Percentiles rank a stretch among this genome's conserved stretches.
These are phyloP conservation scores for Crax fasciolata DNA, from an alignment of 2,797 vertebrate genomes.

Conservation along the genomic window DNA sequence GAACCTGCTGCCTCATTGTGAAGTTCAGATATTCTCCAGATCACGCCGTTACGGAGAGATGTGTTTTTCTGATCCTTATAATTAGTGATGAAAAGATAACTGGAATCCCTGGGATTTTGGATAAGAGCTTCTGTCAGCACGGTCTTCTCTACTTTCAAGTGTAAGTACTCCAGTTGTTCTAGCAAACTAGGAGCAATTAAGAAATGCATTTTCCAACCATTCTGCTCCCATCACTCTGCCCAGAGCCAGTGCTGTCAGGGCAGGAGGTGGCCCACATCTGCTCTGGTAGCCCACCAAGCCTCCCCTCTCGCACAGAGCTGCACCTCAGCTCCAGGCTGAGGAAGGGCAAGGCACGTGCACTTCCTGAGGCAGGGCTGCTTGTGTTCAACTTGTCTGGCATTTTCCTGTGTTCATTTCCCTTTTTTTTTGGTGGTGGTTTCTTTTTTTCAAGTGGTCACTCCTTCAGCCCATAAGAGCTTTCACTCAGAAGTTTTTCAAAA, in stretches of 20 bases:
- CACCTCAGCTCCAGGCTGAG: background rate
- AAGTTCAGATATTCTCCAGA: background rate
- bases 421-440: background rate
- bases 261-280: background rate
- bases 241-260: background rate
- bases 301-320: no score
- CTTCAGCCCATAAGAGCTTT: background rate
- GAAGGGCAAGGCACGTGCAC: background rate
- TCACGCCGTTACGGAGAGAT: background rate
- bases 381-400: accelerated
- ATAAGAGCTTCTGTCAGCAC: background rate
- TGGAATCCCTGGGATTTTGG: background rate
- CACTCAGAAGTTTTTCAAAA: background rate
- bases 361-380: background rate
- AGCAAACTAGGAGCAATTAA: background rate
- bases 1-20: background rate
- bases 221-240: background rate
- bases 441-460: background rate
- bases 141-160: background rate
- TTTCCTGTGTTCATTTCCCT: background rate
- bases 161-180: background rate
- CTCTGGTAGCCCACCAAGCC: background rate
- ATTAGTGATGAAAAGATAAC: background rate
- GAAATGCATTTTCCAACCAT: background rate
- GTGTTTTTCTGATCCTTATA: background rate